These are phyloP conservation scores for Premnoplex brunnescens DNA, from an alignment of 2,797 vertebrate genomes.

Conservation along the genomic window DNA sequence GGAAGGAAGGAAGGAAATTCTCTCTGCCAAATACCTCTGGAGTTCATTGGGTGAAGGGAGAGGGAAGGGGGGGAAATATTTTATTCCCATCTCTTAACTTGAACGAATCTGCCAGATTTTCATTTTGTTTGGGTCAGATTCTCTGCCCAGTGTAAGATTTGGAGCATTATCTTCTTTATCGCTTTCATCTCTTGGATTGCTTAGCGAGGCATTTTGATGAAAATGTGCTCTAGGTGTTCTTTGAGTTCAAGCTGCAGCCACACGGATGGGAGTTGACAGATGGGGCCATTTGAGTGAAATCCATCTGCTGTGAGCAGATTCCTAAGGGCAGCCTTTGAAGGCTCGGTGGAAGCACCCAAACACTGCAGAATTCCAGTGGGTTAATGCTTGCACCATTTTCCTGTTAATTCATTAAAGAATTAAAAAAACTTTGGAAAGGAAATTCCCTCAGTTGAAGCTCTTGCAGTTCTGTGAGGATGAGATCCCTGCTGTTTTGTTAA, in stretches of 20 bases:
- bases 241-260: background rate
- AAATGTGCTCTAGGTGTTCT: slow-evolving; percentile 26
- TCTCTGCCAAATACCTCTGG: slow-evolving; percentile 2
- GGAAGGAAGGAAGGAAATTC: background rate
- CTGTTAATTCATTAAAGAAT: background rate
- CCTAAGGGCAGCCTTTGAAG: background rate
- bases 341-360: background rate
- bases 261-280: background rate
- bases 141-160: slow-evolving; percentile 9
- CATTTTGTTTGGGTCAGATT: slow-evolving; percentile 7
- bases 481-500: background rate
- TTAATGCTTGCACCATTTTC: background rate
- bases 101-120: background rate
- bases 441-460: background rate
- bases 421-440: background rate
- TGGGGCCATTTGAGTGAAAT: slow-evolving; percentile 47
- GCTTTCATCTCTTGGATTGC: slow-evolving; percentile 24
- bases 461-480: background rate
- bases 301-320: background rate
- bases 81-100: background rate
- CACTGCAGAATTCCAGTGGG: background rate
- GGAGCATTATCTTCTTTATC: slow-evolving; percentile 37
- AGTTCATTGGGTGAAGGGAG: background rate
- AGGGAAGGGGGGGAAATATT: background rate
- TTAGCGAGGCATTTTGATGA: slow-evolving; percentile 26